Evolutionary conservation across 2,888 invertebrate genomes (phyloP), one percentile per base, ranked within the genome.

Genomic region (Lithophane semibrunnea): DNA sequence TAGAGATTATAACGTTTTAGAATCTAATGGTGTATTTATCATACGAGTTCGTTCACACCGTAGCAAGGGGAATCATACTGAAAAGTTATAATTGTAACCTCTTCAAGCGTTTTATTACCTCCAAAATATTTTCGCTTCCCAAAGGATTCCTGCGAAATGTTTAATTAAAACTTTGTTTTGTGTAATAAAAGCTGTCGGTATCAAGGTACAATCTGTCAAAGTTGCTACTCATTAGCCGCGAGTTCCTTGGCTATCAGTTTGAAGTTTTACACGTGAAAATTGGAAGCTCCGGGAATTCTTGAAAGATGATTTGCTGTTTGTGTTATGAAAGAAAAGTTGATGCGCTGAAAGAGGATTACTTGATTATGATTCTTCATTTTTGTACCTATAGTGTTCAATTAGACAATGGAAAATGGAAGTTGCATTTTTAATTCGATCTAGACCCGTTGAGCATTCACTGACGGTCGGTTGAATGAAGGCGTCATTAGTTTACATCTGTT

Each of bases 111-210:
- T 83, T 83, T 86, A 83, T 86, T 83, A 79, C 74, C 56, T 64
- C 29, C 61, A 66, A 84, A 84, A 86, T 86, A 86, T 84, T 84
- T 79, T 84, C 69, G 24, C 73, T 71, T 75, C 87, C 84, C 84
- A 75, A 80, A 84, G 85, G 85, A 73, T 75, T 84, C 44, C 63
- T 42, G 58, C 47, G 56, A 80, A 87, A 84, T 86, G 84, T 88
- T 87, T 84, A 88, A 87, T 87, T 87, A 87, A 86, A 87, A 87
- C 86, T 87, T 87, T 79, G 86, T 77, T 86, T 87, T 58, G 72
- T 65, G 72, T 85, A 79, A 78, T 87, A 85, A 82, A 85, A 83
- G 69, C 82, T 82, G 85, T 82, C 73, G 70, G 85, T 79, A 85
- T 87, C 79, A 75, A 75, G 83, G 86, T 83, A 75, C 65, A 82